Evolutionary conservation across 2,113 vertebrate genomes (phyloP), one percentile per base, ranked within the genome.

Genomic region (Ornithorhynchus anatinus): DNA sequence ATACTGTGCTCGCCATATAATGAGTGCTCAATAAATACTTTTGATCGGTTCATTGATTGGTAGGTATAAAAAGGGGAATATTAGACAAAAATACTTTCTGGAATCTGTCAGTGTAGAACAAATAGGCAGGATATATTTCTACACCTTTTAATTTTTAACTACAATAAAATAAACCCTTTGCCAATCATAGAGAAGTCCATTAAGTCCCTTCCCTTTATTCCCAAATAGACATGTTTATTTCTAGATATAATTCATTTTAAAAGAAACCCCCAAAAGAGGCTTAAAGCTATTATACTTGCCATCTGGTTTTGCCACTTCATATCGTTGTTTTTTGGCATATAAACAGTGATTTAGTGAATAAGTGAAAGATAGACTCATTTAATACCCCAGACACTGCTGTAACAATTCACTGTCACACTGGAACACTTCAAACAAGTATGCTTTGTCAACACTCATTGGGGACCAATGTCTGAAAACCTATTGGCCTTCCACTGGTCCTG

Each of bases 281-380:
- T 32, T 59, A 9, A 53, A 75, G 42, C 51, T 71, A 59, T 62
- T 77, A 65, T 53, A 71, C 35, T 11, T 56, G 36, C 59, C 73
- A 81, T 69, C 59, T 81, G 47, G 53, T 82, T 82, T 61, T 39
- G 42, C 16, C 54, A 58, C 33, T 78, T 60, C 14, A 12, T 0
- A 2, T 65, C 39, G 63, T 62, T 47, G 12, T 40, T n/a, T 45
- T 66, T 84, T 43, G 67, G 3, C n/a, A 68, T 20, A 47, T 59
- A 60, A 69, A 50, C 11, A 84, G 36, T 61, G 52, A 45, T 69
- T 86, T 85, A 77, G 22, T 32, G 23, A 12, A 43, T 3, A 76
- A 32, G 19, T 53, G 16, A 79, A 72, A 72, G 22, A 65, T 70
- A 35, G 57, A 65, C 31, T 84, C 69, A 72, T 69, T 81, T 79